phyloP scores from a whole-genome alignment of 1,140 invertebrate species.

The Heliconius nattereri region DNA sequence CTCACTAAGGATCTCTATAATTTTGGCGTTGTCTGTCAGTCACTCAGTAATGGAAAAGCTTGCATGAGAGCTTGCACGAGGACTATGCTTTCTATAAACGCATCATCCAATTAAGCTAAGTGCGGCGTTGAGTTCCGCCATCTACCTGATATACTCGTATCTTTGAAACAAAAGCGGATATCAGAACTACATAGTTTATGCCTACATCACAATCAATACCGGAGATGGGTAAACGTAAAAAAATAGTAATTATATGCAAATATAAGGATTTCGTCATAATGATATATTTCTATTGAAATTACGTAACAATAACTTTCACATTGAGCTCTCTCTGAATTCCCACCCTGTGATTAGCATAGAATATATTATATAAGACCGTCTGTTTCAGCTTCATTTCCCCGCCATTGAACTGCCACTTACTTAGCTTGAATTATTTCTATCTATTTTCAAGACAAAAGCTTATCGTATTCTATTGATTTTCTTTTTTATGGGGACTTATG shows the following conservation, averaged over 20 bases:
- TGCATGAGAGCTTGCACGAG: no score
- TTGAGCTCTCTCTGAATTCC: conserved; percentile 13
- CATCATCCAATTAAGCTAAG: no score
- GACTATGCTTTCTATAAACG: no score
- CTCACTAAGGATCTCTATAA: no score
- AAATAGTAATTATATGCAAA: neutral
- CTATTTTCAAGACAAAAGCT: neutral
- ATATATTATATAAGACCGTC: conserved; percentile 23
- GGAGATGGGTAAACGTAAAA: neutral
- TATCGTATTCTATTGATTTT: neutral
- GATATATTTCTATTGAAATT: neutral
- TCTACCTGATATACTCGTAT: no score
- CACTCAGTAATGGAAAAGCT: no score
- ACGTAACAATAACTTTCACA: conserved; percentile 26
- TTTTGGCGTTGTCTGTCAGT: no score
- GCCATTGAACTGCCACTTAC: conserved; percentile 21
- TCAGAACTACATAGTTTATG: no score
- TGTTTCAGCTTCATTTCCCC: conserved; percentile 16
- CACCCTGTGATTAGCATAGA: conserved; percentile 30
- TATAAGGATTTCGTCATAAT: neutral
- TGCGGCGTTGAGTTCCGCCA: no score
- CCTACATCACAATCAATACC: neutral
- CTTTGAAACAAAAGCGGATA: no score
- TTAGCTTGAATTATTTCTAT: neutral
- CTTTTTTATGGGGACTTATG: neutral